Percentiles rank a stretch among this genome's conserved stretches.
Conservation (phyloP, 2,888 invertebrate species). For the Nephrocerus scutellatus region DNA sequence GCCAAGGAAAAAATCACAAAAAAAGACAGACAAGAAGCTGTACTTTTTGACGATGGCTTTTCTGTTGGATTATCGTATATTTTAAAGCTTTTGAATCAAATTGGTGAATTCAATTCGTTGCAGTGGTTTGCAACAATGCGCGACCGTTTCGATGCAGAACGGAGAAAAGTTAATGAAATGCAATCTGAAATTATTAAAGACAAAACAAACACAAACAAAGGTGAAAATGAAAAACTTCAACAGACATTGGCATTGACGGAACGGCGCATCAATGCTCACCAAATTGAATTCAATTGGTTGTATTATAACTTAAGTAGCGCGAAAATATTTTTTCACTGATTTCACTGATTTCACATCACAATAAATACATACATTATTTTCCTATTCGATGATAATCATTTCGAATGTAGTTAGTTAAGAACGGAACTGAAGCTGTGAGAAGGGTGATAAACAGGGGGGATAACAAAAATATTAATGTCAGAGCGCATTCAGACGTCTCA, state of each 20-base stretch:
- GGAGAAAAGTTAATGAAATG: slow-evolving; percentile 49
- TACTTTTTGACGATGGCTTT: slow-evolving; percentile 98
- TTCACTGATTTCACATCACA: no score
- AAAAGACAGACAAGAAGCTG: slow-evolving; percentile 63
- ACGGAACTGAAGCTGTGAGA: no score
- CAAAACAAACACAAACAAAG: slow-evolving; percentile 22
- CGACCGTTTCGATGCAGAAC: slow-evolving; percentile 63
- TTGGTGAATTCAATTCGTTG: slow-evolving; percentile 77
- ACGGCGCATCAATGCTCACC: slow-evolving; percentile 69
- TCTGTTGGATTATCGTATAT: slow-evolving; percentile 93
- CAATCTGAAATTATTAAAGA: slow-evolving; percentile 70
- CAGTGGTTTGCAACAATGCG: slow-evolving; percentile 92
- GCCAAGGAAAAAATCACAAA: slow-evolving; percentile 90
- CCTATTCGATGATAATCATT: no score
- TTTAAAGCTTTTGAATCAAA: slow-evolving; percentile 81
- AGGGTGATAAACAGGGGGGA: no score
- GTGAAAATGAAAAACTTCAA: slow-evolving; percentile 69
- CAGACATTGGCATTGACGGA: slow-evolving; percentile 87
- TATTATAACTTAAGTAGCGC: slow-evolving; percentile 91
- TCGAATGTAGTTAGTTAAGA: no score
- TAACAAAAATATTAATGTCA: no score
- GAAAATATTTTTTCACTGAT: slow-evolving; percentile 81
- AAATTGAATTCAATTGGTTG: slow-evolving; percentile 82
- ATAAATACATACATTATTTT: no score
- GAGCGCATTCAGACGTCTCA: no score